phyloP scores from a whole-genome alignment of 2,797 vertebrate species.

The Darevskia nairensis region DNA sequence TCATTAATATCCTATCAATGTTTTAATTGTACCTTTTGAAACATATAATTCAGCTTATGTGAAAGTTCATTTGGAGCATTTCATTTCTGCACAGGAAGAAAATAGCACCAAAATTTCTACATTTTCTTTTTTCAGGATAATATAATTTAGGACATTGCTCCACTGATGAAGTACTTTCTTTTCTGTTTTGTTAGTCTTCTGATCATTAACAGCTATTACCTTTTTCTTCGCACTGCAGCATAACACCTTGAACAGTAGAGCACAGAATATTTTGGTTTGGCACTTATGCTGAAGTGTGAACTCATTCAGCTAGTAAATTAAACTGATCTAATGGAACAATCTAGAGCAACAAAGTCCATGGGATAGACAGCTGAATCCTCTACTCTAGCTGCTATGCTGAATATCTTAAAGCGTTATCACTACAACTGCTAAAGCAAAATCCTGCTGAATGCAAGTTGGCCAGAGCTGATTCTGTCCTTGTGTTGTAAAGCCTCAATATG shows the following conservation, averaged over 20 bases:
- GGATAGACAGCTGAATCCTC: neutral
- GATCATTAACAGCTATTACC: neutral
- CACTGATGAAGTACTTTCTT: neutral
- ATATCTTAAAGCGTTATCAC: neutral
- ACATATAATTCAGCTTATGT: neutral
- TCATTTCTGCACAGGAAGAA: neutral
- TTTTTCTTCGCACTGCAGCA: neutral
- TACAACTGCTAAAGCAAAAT: neutral
- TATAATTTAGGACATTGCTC: neutral
- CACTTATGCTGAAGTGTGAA: neutral
- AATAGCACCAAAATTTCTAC: neutral
- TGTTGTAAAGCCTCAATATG: neutral
- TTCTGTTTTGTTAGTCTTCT: neutral
- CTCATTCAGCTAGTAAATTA: neutral
- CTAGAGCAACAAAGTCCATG: neutral
- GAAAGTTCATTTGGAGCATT: neutral
- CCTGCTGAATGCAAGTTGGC: neutral
- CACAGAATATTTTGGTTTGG: neutral
- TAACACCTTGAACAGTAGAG: neutral
- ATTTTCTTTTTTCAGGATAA: neutral
- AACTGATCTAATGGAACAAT: neutral
- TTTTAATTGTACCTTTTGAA: neutral
- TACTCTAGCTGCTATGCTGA: neutral
- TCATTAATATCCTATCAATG: neutral
- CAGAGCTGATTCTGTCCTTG: neutral